Percentiles rank a stretch among this genome's conserved stretches.
phyloP scores from a whole-genome alignment of 2,888 invertebrate genomes.

The Drosophila atripex region DNA sequence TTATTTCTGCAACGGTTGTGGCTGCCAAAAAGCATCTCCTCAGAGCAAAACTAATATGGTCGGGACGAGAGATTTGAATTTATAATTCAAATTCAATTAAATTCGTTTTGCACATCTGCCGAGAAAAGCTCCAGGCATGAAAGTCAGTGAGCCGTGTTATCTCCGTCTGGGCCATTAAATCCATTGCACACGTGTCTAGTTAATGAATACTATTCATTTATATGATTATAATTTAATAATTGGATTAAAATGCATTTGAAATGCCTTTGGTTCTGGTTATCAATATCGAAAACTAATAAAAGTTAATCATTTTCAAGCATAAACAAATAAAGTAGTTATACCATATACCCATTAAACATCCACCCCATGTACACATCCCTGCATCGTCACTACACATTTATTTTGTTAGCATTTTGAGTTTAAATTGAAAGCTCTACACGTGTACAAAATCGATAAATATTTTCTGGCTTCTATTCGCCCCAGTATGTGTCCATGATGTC shows the following conservation, averaged over 20 bases:
- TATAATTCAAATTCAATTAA: slow-evolving; percentile 62
- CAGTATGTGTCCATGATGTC: slow-evolving; percentile 19
- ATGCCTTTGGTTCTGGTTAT: not conserved
- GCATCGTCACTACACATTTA: slow-evolving; percentile 58
- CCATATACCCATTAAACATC: too few species aligned
- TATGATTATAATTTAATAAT: slow-evolving; percentile 13
- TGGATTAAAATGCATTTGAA: not conserved
- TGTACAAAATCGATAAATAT: slow-evolving; percentile 43
- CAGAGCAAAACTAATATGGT: slow-evolving; percentile 30
- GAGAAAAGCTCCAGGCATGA: slow-evolving; percentile 40
- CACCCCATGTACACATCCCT: not conserved
- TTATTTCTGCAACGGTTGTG: slow-evolving; percentile 58
- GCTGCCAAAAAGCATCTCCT: slow-evolving; percentile 41
- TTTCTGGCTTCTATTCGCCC: slow-evolving; percentile 18
- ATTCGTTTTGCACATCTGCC: slow-evolving; percentile 53
- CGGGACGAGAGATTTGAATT: slow-evolving; percentile 55
- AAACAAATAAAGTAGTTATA: not conserved
- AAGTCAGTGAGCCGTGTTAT: slow-evolving; percentile 51
- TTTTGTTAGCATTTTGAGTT: slow-evolving; percentile 41
- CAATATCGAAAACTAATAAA: not conserved
- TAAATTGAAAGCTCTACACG: slow-evolving; percentile 51
- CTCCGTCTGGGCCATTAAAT: slow-evolving; percentile 38
- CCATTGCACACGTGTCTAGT: slow-evolving; percentile 22
- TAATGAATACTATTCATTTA: slow-evolving; percentile 13
- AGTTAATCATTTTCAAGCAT: not conserved